A percentile compares a stretch with the other conserved stretches of the same genome.
phyloP scores from a whole-genome alignment of 2,797 vertebrate genomes.

The Myotis planiceps region DNA sequence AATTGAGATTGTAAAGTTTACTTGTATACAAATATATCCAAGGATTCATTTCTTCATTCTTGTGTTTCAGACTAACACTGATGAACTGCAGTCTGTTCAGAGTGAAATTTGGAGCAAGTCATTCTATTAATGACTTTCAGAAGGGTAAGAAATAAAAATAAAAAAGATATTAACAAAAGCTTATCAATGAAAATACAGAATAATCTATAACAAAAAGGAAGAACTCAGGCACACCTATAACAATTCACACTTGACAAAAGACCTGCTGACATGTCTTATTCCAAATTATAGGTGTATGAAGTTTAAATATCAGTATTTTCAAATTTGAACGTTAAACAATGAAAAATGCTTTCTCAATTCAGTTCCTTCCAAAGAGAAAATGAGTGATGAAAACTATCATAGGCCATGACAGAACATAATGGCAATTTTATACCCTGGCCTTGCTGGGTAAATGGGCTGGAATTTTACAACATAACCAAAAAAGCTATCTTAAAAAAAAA shows the following conservation, averaged over 20 bases:
- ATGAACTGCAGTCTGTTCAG: not conserved
- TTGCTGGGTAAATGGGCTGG: constrained; percentile 45
- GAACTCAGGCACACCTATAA: not conserved
- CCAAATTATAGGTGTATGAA: constrained; percentile 48
- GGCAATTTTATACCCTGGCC: constrained; percentile 47
- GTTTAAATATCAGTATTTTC: constrained; percentile 72
- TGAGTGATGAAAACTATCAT: constrained; percentile 64
- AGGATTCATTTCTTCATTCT: not conserved
- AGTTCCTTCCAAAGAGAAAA: constrained; percentile 51
- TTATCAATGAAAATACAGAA: constrained; percentile 50
- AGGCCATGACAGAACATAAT: constrained; percentile 50
- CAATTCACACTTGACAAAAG: constrained; percentile 43
- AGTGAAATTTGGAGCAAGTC: not conserved
- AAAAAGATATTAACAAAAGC: constrained; percentile 9
- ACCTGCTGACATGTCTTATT: constrained; percentile 43
- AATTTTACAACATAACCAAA: constrained; percentile 57
- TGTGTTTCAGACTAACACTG: not conserved
- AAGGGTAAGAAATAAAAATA: not conserved
- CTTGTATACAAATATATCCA: constrained; percentile 3
- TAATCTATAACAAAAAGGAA: constrained; percentile 1
- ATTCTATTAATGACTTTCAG: constrained; percentile 37
- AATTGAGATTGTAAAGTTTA: constrained; percentile 35
- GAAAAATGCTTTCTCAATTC: constrained; percentile 63
- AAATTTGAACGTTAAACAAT: constrained; percentile 60
- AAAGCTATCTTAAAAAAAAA: not conserved